Percentiles rank a stretch among this genome's conserved stretches.
These are phyloP conservation scores for Timandra comae DNA, from an alignment of 2,888 invertebrate species.

Conservation along the genomic window DNA sequence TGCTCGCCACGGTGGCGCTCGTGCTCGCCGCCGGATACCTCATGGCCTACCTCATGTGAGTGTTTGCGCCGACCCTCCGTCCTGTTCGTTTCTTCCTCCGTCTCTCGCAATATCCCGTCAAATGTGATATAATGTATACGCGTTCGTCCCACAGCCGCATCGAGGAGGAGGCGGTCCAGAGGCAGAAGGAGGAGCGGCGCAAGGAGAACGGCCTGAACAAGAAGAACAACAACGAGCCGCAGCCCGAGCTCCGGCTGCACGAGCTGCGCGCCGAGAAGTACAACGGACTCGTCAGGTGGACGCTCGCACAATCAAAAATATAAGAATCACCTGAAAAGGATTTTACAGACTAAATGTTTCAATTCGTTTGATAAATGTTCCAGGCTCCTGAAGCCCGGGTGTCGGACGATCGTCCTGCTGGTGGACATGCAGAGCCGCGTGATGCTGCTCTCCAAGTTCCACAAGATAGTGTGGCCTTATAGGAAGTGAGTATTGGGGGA, in stretches of 20 bases:
- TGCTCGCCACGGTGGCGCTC: slow-evolving; percentile 85
- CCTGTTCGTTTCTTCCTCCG: slow-evolving; percentile 73
- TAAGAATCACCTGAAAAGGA: background rate
- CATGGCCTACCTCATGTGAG: slow-evolving; percentile 82
- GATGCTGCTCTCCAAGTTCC: slow-evolving; percentile 92
- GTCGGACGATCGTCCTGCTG: slow-evolving; percentile 92
- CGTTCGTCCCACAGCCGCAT: slow-evolving; percentile 44
- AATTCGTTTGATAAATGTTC: too few relatives aligned
- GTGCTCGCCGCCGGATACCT: slow-evolving; percentile 85
- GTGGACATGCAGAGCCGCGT: slow-evolving; percentile 92
- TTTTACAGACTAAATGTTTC: too few relatives aligned
- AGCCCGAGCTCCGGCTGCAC: slow-evolving; percentile 88
- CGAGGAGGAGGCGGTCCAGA: slow-evolving; percentile 67
- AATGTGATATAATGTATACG: background rate
- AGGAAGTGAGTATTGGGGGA: slow-evolving; percentile 82
- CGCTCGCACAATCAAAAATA: background rate
- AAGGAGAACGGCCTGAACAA: slow-evolving; percentile 68
- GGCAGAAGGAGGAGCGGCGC: slow-evolving; percentile 75
- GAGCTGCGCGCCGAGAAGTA: slow-evolving; percentile 96
- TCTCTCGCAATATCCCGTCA: too few relatives aligned
- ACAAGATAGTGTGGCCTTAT: slow-evolving; percentile 96
- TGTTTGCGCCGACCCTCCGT: too few relatives aligned
- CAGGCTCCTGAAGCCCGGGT: slow-evolving; percentile 93
- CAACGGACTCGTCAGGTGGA: slow-evolving; percentile 88
- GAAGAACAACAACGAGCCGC: slow-evolving; percentile 63